phyloP scores from a whole-genome alignment of 2,888 invertebrate species.

The Trachelus stipa region DNA sequence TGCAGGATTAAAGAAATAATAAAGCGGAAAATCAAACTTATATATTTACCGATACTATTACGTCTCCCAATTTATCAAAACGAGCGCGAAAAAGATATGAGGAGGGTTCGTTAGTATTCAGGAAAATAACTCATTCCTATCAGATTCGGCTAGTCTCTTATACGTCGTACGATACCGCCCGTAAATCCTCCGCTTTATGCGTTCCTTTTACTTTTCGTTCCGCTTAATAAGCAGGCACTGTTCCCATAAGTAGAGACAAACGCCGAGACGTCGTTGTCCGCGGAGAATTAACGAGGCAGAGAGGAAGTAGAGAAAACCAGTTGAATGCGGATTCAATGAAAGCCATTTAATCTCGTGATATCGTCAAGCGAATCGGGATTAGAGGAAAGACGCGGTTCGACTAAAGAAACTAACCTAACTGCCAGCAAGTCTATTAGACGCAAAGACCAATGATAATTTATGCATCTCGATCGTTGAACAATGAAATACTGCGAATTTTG shows the following conservation, averaged over 20 bases:
- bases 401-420: background rate
- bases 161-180: background rate
- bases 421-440: background rate
- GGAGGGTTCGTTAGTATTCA: background rate
- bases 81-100: background rate
- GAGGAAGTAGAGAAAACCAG: conserved; percentile 38
- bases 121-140: background rate
- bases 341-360: conserved; percentile 34
- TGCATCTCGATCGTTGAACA: background rate
- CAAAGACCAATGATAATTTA: background rate
- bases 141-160: background rate
- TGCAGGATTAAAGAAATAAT: background rate
- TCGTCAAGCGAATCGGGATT: background rate
- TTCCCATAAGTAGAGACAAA: background rate
- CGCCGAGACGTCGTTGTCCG: conserved; percentile 1
- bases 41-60: background rate
- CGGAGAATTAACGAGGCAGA: background rate
- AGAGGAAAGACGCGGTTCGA: background rate
- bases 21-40: background rate
- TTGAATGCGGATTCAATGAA: conserved; percentile 45
- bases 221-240: background rate
- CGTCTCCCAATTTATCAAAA: background rate
- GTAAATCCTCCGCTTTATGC: background rate
- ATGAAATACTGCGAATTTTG: background rate
- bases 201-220: background rate